These are phyloP conservation scores for Diaphora mendica DNA, from an alignment of 2,888 invertebrate species.

Conservation along the genomic window DNA sequence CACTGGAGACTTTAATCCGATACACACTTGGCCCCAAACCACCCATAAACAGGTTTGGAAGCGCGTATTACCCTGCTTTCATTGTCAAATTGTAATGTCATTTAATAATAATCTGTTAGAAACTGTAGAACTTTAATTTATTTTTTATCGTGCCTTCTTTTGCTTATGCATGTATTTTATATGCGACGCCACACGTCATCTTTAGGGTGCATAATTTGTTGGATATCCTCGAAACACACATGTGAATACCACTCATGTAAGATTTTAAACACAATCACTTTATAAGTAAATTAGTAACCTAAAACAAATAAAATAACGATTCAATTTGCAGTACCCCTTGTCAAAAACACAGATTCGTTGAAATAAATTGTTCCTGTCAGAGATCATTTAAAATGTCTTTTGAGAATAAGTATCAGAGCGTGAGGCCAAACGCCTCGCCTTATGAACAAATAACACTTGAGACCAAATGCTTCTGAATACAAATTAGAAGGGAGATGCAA, in stretches of 20 bases:
- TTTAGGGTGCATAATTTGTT: background rate
- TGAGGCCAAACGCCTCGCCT: slow-evolving; percentile 41
- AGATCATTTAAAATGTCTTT: slow-evolving; percentile 37
- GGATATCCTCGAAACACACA: background rate
- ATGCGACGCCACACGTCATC: background rate
- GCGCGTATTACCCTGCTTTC: background rate
- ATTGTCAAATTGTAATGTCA: no score
- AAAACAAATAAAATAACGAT: background rate
- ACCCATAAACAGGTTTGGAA: no score
- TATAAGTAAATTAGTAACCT: background rate
- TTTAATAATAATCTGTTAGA: no score
- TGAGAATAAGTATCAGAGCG: slow-evolving; percentile 26
- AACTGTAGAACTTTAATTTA: no score
- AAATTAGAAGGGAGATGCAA: slow-evolving; percentile 75
- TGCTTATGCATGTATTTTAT: no score
- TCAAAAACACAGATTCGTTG: slow-evolving; percentile 35
- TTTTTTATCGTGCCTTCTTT: no score
- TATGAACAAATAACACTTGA: slow-evolving; percentile 74
- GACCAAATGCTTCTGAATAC: slow-evolving; percentile 72
- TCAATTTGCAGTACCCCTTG: slow-evolving; percentile 13
- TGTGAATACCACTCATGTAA: background rate
- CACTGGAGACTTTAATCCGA: background rate
- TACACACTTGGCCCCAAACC: background rate
- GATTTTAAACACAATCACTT: background rate
- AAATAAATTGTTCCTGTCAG: slow-evolving; percentile 26